Evolutionary conservation across 2,797 vertebrate genomes (phyloP).

Genomic region (Apogon hyalosoma): DNA sequence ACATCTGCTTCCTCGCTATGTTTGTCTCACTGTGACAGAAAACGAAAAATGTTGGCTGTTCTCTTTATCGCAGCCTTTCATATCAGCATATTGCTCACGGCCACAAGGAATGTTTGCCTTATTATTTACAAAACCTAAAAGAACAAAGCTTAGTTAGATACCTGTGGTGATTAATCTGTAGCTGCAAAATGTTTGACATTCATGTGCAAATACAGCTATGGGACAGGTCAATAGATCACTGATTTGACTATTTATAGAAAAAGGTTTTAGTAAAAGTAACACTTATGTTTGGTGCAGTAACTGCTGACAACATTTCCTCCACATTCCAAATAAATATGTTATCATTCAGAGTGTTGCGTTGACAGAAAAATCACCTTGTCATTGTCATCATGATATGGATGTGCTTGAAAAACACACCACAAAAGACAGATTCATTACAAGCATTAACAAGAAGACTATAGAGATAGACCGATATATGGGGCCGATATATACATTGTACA

Average conservation of each 20-base stretch:
- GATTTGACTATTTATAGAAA: not conserved
- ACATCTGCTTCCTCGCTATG: constrained; percentile 37
- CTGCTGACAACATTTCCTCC: too few species aligned
- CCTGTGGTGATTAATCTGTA: constrained; percentile 33
- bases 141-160: constrained; percentile 37
- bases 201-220: not conserved
- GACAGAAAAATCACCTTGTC: too few species aligned
- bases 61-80: constrained; percentile 41
- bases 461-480: too few species aligned
- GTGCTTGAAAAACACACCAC: too few species aligned
- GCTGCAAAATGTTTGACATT: not conserved
- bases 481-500: too few species aligned
- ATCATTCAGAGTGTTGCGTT: too few species aligned
- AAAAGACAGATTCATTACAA: too few species aligned
- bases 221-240: too few species aligned
- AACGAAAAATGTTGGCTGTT: constrained; percentile 37
- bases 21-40: constrained; percentile 38
- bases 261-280: not conserved
- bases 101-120: constrained; percentile 17
- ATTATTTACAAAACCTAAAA: constrained; percentile 22
- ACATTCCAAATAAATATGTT: too few species aligned
- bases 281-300: too few species aligned
- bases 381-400: too few species aligned
- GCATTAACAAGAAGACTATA: too few species aligned
- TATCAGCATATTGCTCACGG: constrained; percentile 49